phyloP scores from a whole-genome alignment of 2,113 vertebrate genomes.

The Tychaedon coryphoeus region DNA sequence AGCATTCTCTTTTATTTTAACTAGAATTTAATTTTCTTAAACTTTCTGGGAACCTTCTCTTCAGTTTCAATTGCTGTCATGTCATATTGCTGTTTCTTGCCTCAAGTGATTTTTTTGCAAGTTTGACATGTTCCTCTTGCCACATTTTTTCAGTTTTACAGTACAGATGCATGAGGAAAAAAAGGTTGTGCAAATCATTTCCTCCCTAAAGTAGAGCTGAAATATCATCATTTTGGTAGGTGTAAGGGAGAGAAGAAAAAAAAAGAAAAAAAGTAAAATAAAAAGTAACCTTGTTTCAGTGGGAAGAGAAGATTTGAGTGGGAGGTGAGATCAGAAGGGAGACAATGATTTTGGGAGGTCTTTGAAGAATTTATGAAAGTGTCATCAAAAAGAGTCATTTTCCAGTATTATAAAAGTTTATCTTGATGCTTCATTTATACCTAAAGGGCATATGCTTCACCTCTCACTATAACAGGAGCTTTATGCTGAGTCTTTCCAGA shows the following conservation, averaged over 20 bases:
- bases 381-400: neutral
- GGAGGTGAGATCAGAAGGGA: conserved; percentile 24
- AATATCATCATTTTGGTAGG: neutral
- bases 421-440: neutral
- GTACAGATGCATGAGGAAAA: neutral
- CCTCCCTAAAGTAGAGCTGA: neutral
- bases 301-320: neutral
- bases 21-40: neutral
- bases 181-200: neutral
- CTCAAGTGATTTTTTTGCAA: neutral
- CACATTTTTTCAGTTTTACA: neutral
- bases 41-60: neutral
- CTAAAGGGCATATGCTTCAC: neutral
- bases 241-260: neutral
- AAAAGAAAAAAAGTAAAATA: neutral
- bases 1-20: neutral
- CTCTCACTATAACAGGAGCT: neutral
- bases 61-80: neutral
- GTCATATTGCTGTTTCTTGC: neutral
- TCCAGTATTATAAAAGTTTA: neutral
- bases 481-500: neutral
- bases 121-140: neutral
- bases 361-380: neutral
- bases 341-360: neutral
- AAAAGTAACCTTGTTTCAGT: neutral